Percentiles rank a stretch among this genome's conserved stretches.
These are phyloP conservation scores for Lumbricus terrestris DNA, from an alignment of 2,888 invertebrate species.

Conservation along the genomic window DNA sequence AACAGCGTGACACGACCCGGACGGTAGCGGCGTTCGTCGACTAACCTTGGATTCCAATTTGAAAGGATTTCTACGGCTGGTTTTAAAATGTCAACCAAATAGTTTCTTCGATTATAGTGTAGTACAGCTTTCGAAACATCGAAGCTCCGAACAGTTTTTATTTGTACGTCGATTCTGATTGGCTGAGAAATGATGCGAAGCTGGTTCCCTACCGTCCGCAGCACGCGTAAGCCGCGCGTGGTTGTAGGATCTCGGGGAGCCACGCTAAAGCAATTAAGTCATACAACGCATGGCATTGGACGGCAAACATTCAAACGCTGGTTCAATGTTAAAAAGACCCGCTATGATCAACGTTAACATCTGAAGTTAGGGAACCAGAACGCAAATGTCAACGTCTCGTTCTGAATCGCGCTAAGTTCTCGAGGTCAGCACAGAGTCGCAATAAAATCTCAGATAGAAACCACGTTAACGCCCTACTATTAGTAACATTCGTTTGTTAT, in stretches of 20 bases:
- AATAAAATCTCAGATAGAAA: background rate
- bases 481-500: too few relatives aligned
- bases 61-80: background rate
- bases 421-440: background rate
- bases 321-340: background rate
- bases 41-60: background rate
- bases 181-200: background rate
- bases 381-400: background rate
- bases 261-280: background rate
- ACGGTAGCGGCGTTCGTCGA: background rate
- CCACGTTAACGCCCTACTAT: background rate
- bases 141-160: background rate
- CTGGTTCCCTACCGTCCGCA: background rate
- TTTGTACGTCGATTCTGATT: background rate
- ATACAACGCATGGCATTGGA: background rate
- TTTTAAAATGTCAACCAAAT: background rate
- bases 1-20: background rate
- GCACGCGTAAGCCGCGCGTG: background rate
- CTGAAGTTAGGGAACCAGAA: background rate
- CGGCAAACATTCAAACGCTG: background rate
- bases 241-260: background rate
- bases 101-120: background rate
- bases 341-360: background rate
- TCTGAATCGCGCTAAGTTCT: background rate
- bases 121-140: background rate